phyloP scores from a whole-genome alignment of 2,113 vertebrate species.

The Pachyramphus minor region DNA sequence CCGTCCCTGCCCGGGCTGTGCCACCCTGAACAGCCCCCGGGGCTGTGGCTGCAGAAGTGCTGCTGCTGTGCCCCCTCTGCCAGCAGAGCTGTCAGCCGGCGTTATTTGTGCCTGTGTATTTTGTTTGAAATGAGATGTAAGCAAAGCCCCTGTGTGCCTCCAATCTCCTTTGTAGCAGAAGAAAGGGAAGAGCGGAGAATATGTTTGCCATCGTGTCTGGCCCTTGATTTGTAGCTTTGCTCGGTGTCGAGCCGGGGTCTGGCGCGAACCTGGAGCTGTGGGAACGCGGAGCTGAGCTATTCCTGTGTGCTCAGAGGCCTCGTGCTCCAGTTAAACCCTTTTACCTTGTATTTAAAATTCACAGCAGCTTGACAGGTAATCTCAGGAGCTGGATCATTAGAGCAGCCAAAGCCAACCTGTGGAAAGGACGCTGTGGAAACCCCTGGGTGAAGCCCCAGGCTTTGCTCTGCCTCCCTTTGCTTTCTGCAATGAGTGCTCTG shows the following conservation, averaged over 20 bases:
- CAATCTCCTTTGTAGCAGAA: background rate
- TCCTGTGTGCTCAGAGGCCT: background rate
- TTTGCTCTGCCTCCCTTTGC: background rate
- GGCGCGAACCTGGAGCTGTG: background rate
- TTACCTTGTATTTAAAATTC: slow-evolving; percentile 24
- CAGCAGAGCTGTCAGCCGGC: background rate
- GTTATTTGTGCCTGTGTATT: background rate
- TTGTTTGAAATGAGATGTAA: background rate
- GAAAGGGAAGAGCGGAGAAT: background rate
- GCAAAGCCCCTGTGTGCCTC: background rate
- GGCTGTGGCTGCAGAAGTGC: background rate
- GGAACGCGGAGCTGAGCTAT: background rate
- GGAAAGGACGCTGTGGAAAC: background rate
- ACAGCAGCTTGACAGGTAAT: background rate
- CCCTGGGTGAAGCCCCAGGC: background rate
- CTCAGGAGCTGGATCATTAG: background rate
- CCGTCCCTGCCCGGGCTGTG: background rate
- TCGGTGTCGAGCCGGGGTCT: background rate
- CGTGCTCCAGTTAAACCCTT: background rate
- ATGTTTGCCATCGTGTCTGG: background rate
- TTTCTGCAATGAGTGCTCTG: background rate
- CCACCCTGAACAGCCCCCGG: background rate
- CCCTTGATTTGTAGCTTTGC: background rate
- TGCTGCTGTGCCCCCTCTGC: background rate
- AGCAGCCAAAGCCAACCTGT: background rate